Evolutionary conservation across 1,140 invertebrate genomes (phyloP), one percentile per base, ranked within the genome.

Genomic region (Sycophila sp.): DNA sequence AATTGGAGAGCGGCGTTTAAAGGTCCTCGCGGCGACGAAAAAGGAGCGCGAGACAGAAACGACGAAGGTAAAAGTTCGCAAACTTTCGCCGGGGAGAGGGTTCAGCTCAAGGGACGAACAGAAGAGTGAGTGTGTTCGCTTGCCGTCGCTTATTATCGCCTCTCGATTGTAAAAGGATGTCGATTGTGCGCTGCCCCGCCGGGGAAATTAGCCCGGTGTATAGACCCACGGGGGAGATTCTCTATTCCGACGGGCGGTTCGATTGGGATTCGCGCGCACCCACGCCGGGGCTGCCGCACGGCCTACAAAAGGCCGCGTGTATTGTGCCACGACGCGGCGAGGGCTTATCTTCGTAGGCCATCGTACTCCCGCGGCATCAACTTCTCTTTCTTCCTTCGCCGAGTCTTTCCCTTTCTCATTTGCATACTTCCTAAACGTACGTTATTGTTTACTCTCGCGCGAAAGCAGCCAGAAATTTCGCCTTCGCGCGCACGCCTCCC

Each of bases 141-240:
- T 81, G 75, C 77, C 76, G 76, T 78, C 76, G 76, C 78, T 80
- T 77, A 78, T 80, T 80, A 78, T 80, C 62, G 38, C 30, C 28
- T 32, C 15, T 8, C 17, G 24, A 28, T 53, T 55, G 34, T 28
- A 55, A 51, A 15, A 40, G n/a, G n/a, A n/a, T n/a, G n/a, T n/a
- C n/a, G n/a, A n/a, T n/a, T n/a, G n/a, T n/a, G n/a, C n/a, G n/a
- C n/a, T n/a, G n/a, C n/a, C n/a, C n/a, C n/a, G n/a, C n/a, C n/a
- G n/a, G n/a, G n/a, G n/a, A n/a, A n/a, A n/a, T n/a, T n/a, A n/a
- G n/a, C n/a, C n/a, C n/a, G n/a, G n/a, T n/a, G n/a, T n/a, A n/a
- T n/a, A n/a, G n/a, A n/a, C n/a, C n/a, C n/a, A n/a, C n/a, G n/a
- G n/a, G n/a, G n/a, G n/a, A n/a, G n/a, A n/a, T n/a, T n/a, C n/a